Evolutionary conservation across 2,113 vertebrate genomes (phyloP).

Genomic region (Xenopus tropicalis): DNA sequence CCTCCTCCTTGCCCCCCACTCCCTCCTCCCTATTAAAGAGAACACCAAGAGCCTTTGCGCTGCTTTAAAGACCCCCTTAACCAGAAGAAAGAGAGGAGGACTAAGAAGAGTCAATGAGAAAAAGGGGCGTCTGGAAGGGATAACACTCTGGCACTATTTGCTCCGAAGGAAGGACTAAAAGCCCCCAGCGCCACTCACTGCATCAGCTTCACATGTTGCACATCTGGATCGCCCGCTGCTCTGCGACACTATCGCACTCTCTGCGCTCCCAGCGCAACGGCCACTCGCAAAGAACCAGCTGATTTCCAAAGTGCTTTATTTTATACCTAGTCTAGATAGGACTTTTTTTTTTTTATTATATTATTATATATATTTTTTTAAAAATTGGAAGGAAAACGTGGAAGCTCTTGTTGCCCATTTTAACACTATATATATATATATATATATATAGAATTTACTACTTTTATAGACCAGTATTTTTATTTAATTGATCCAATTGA

Average conservation of each 20-base stretch:
- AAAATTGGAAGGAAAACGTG: slow-evolving; percentile 4
- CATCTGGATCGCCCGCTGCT: slow-evolving; percentile 24
- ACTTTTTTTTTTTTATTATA: slow-evolving; percentile 6
- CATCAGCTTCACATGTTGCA: slow-evolving; percentile 18
- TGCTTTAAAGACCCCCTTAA: slow-evolving; percentile 41
- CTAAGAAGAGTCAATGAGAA: neutral
- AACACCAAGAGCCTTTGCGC: slow-evolving; percentile 14
- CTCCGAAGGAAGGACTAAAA: slow-evolving; percentile 6
- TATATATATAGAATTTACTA: slow-evolving; percentile 1
- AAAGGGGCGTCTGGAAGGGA: slow-evolving; percentile 28
- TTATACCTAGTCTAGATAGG: neutral
- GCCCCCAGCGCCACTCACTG: neutral
- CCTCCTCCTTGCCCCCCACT: slow-evolving; percentile 25
- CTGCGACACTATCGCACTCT: neutral
- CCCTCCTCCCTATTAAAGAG: slow-evolving; percentile 36
- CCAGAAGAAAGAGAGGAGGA: slow-evolving; percentile 16
- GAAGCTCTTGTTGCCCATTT: neutral
- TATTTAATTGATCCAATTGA: too few relatives aligned
- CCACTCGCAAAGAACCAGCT: neutral
- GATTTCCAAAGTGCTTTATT: too few relatives aligned
- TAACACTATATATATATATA: neutral
- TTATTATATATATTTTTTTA: slow-evolving; percentile 22
- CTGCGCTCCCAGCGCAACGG: neutral
- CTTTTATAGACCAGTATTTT: neutral
- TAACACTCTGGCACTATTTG: slow-evolving; percentile 12